Base-by-base conservation (phyloP, 2,797 vertebrate species). In the Epinephelus coioides region DNA sequence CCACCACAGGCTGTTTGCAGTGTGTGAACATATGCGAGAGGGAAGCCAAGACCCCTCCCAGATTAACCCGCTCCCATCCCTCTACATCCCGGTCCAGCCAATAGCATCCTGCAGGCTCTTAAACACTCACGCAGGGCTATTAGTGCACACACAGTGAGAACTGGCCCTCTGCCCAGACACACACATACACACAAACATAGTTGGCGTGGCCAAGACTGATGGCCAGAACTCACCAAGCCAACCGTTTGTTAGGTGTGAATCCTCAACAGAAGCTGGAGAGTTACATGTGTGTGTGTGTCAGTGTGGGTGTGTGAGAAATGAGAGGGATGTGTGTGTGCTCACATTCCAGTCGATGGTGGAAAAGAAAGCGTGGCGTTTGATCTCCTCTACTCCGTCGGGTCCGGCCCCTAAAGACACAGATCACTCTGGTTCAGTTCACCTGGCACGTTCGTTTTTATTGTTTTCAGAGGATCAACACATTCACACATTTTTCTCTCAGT, bases 261-360 rank as follows among this genome's bases (percentile, higher is more conserved):
- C 86, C 70, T 90, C 84, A 84, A 72, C 91, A 93, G 90, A 92
- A 92, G 93, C 91, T 88, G 79, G 34, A 66, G 86, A 83, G 78
- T 67, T 89, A 78, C 64, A 54, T 80, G 53, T 25, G 27, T 34
- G 23, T 30, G 9, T 64, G 23, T 13, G 40, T 34, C 34, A 43
- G 40, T 43, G 51, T 6, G 21, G 51, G 23, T 27, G 21, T 27
- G 53, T 34, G 62, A 50, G 62, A 65, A 49, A 34, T 65, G 25
- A 34, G 25, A 30, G 9, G 43, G 12, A 40, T 40, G 15, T 18
- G 56, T 81, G 47, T 14, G 49, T 5, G 95, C 98, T 98, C 91
- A 99, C 98, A 93, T 98, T 99, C 98, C 98, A 99, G 96, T 99
- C 98, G 91, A 99, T 96, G 84, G 97, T 99, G 86, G 97, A 97